Base-by-base conservation (phyloP, 2,797 vertebrate genomes). In the Capromys pilorides region DNA sequence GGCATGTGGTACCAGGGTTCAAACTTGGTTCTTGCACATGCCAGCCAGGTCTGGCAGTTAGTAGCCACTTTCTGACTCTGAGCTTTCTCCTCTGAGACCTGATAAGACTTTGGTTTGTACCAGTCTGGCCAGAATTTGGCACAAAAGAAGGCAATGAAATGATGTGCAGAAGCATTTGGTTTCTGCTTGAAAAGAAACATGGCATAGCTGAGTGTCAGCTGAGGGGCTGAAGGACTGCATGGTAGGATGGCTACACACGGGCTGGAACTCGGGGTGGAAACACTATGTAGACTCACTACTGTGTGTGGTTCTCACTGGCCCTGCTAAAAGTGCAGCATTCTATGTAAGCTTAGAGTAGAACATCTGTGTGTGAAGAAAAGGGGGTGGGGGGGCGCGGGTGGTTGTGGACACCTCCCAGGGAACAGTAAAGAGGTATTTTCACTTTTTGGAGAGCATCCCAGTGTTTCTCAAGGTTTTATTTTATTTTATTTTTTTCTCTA, bases 181-280 rank as follows among this genome's bases (percentile, higher is more conserved):
- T 79, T 95, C 51, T 78, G 31, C 6, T 54, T 87, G 39, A n/a
- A 81, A 59, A 75, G 21, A 61, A 39, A 14, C n/a, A 59, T 16
- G 19, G 69, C 9, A 39, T 10, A 73, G 26, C 21, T 71, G 21
- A 93, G 66, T 62, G 6, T 39, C 10, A 81, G 33, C 11, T 2
- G n/a, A 75, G 26, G 12, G 31, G 24, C 0, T 0, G 2, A 18
- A 18, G 1, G 11, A n/a, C 31, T 5, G 11, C 16, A 8, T 33
- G 51, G 1, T 64, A 41, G 21, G 9, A 6, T 33, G 21, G 31
- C 13, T 28, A 79, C 2, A 66, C 0, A 2, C 1, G 33, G 28
- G 3, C 6, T 8, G 33, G 39, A 7, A 14, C 6, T 49, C 6
- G 18, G 22, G 39, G 3, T 59, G 22, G 19, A n/a, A 45, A 7